Evolutionary conservation across 2,888 invertebrate species (phyloP), one percentile per base, ranked within the genome.

Genomic region (Mythimna loreyi): DNA sequence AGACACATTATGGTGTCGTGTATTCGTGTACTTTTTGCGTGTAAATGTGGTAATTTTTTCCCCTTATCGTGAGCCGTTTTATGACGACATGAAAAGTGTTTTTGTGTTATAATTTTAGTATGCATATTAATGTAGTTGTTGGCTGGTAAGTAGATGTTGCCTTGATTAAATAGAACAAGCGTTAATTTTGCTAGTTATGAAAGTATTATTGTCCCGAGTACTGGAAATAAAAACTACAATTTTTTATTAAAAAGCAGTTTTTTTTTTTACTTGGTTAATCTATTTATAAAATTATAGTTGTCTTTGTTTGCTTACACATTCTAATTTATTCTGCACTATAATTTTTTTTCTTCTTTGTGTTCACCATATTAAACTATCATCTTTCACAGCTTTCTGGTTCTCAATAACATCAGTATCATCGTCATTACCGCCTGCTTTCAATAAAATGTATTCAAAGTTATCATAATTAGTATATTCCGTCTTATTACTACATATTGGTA

Each of bases 51-150:
- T 67, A 70, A 78, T 81, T 40, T 19, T 36, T 55, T 45, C 58
- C 23, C 58, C 67, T 79, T 84, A 82, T 79, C 82, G 69, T 60
- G n/a, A 13, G 23, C 33, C 13, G 28, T 67, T 83, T 83, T 82
- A 81, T 81, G 78, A 47, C 56, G 55, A 76, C 72, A 76, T 65
- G 69, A 55, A 79, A 79, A 66, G 56, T 66, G 68, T 75, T 71
- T 81, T 52, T 70, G 58, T 58, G 25, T 62, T 68, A 56, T 75
- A 60, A 73, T 73, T 79, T 69, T 75, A 65, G 28, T 80, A 21
- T 58, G 56, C 64, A 64, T 77, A 69, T 64, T 60, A 60, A 56
- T 50, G 40, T 45, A 55, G 25, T 45, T 73, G 55, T 49, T 36
- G 50, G 61, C 25, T 3, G 49, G 49, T 59, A 55, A 45, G 56